Evolutionary conservation across 1,140 invertebrate genomes (phyloP), one percentile per base, ranked within the genome.

Genomic region (Nebria ingens): DNA sequence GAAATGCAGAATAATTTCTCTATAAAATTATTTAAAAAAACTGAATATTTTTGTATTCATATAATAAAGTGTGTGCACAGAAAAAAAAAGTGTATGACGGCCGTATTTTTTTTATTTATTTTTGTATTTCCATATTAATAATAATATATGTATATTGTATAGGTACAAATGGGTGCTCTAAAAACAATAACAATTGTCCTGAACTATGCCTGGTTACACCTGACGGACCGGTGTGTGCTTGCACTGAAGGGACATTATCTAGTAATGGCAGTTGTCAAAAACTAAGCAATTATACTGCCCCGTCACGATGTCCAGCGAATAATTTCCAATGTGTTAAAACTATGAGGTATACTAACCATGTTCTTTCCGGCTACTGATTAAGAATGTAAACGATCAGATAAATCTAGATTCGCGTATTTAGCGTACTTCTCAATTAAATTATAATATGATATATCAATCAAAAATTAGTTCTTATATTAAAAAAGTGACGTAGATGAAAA

Each of bases 151-250:
- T 17, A 4, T 45, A 17, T 45, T 45, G 15, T 17, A 17, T 60
- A 71, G 75, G 73, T 51, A 67, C 64, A 19, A 77, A 80, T 64
- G 67, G 63, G 12, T 80, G 78, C 59, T 60, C 59, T 21, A 59
- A 63, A 9, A 66, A 69, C 54, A 72, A 73, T 56, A 64, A 62
- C 19, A 63, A 65, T 2, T 79, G 78, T 63, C 57, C 71, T 11
- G 75, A 84, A 54, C 65, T 86, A 20, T 85, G 83, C 67, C 68
- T 85, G 19, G 62, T 73, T 1, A 71, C 65, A 54, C 76, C 76
- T 1, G 58, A 63, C 13, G 70, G 71, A 2, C 59, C 65, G 9
- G 65, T 71, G 0, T 85, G 84, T 69, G 69, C 67, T 9, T 85
- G 82, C 66, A 65, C 70, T 19, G 75, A 78, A 58, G 82, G 81